These are phyloP conservation scores for Vollenhovia emeryi DNA, from an alignment of 1,140 invertebrate genomes.

Conservation along the genomic window DNA sequence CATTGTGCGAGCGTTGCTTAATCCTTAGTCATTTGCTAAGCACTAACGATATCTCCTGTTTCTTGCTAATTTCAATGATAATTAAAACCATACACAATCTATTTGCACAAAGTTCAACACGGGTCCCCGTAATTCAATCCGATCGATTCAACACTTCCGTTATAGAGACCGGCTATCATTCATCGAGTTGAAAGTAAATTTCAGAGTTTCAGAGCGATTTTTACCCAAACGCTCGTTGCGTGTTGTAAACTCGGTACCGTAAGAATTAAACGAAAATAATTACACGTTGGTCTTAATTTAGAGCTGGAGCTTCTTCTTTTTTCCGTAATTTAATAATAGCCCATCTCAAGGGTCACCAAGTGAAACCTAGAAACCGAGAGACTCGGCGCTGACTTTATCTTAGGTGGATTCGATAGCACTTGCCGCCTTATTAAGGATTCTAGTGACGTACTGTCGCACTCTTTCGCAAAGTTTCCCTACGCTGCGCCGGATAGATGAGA, in stretches of 20 bases:
- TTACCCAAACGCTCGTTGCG: not conserved
- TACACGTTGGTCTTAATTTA: not conserved
- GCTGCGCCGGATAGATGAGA: not conserved
- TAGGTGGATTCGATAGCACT: conserved; percentile 11
- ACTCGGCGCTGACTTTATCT: not conserved
- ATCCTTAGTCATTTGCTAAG: conserved; percentile 1
- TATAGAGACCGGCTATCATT: not conserved
- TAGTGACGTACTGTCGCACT: conserved; percentile 23
- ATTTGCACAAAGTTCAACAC: not conserved
- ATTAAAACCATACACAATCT: not conserved
- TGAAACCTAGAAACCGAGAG: not conserved
- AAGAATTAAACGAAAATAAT: conserved; percentile 36
- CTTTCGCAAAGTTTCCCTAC: not conserved
- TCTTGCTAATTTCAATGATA: not conserved
- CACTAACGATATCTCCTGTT: not conserved
- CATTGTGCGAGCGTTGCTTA: conserved; percentile 8
- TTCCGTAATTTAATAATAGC: conserved; percentile 20
- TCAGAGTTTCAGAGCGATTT: conserved; percentile 3
- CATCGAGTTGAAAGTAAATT: conserved; percentile 22
- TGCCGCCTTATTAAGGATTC: conserved; percentile 58
- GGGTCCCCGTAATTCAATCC: not conserved
- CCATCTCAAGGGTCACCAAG: not conserved
- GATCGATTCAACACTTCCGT: conserved; percentile 3
- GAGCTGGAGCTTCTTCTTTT: not conserved
- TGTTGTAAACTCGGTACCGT: not conserved